These are phyloP conservation scores for Parnassius glacialis DNA, from an alignment of 2,888 invertebrate genomes.

Conservation along the genomic window DNA sequence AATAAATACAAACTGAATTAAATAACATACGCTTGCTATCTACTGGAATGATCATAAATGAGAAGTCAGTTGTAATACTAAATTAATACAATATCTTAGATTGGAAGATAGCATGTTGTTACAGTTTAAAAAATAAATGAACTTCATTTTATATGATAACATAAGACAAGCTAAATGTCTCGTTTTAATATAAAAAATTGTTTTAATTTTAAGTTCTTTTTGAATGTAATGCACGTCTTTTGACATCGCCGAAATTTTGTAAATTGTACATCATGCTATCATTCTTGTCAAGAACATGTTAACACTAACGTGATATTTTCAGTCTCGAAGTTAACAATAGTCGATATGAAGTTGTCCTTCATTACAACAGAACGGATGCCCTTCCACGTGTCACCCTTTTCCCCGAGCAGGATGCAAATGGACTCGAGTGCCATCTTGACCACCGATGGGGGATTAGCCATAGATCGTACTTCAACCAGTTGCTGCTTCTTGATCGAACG, in stretches of 20 bases:
- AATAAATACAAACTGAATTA: conserved; percentile 63
- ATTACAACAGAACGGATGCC: conserved; percentile 94
- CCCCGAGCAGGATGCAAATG: conserved; percentile 95
- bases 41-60: conserved; percentile 30
- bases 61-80: conserved; percentile 5
- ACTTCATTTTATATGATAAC: no score
- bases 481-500: conserved; percentile 98
- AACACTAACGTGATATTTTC: conserved; percentile 93
- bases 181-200: no score
- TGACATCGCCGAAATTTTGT: not conserved
- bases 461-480: conserved; percentile 95
- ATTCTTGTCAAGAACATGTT: conserved; percentile 33
- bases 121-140: conserved; percentile 16
- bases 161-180: no score
- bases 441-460: conserved; percentile 95
- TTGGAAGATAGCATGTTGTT: conserved; percentile 23
- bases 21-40: conserved; percentile 40
- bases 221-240: not conserved
- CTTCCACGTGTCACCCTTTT: conserved; percentile 96
- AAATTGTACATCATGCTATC: conserved; percentile 39
- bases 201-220: no score
- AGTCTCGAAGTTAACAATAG: conserved; percentile 96
- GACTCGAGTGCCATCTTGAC: conserved; percentile 97
- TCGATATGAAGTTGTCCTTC: conserved; percentile 96
- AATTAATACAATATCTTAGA: conserved; percentile 11